phyloP scores from a whole-genome alignment of 2,113 vertebrate species.

The Aspidoscelis tigris region DNA sequence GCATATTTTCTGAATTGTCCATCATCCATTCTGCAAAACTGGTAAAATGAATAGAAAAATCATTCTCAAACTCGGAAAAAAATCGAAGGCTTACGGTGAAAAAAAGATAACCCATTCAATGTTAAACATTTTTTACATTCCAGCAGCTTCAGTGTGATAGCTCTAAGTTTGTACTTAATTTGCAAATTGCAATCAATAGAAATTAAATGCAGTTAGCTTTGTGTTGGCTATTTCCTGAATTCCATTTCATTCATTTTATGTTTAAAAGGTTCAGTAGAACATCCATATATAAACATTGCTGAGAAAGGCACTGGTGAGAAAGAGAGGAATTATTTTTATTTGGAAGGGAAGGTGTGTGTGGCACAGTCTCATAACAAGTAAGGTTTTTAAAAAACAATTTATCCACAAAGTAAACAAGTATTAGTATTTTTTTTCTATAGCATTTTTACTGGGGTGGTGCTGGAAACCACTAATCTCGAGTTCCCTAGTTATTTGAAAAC shows the following conservation, averaged over 20 bases:
- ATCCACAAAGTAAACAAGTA: no score
- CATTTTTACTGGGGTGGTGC: no score
- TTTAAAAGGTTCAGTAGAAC: background rate
- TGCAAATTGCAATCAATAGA: background rate
- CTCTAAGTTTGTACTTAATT: background rate
- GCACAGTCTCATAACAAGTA: no score
- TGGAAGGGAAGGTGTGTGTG: no score
- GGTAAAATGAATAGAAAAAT: background rate
- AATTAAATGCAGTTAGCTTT: background rate
- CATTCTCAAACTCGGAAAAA: background rate
- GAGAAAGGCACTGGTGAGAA: background rate
- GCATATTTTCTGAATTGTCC: background rate
- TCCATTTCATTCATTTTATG: background rate
- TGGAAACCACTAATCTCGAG: no score
- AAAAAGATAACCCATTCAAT: background rate
- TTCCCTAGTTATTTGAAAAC: no score
- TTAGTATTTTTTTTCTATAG: no score
- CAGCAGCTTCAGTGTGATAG: background rate
- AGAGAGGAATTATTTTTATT: background rate
- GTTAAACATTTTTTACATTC: background rate
- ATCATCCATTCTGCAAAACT: background rate
- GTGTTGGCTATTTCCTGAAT: background rate
- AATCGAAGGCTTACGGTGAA: background rate
- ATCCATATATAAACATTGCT: background rate
- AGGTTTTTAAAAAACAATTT: no score